A percentile compares a stretch with the other conserved stretches of the same genome.
These are phyloP conservation scores for Mycetomoellerius zeteki DNA, from an alignment of 1,140 invertebrate genomes.

Conservation along the genomic window DNA sequence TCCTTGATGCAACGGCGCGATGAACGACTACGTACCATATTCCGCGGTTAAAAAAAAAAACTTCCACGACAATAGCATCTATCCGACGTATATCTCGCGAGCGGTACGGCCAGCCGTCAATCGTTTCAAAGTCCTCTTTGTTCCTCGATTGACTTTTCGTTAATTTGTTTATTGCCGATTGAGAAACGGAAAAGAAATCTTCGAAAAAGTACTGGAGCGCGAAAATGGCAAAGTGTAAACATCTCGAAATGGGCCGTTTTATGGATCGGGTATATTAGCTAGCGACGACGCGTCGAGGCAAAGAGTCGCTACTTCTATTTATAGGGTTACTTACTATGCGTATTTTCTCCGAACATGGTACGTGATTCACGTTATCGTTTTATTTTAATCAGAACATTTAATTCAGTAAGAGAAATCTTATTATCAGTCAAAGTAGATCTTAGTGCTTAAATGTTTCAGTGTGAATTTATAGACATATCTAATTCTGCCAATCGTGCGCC, in stretches of 20 bases:
- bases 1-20: slow-evolving; percentile 28
- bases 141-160: slow-evolving; percentile 52
- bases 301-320: slow-evolving; percentile 35
- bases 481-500: too few species aligned
- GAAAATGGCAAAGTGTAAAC: slow-evolving; percentile 64
- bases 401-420: too few species aligned
- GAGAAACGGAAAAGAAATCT: slow-evolving; percentile 34
- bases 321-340: slow-evolving; percentile 22
- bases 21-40: slow-evolving; percentile 37
- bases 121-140: slow-evolving; percentile 61
- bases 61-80: slow-evolving; percentile 46
- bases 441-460: too few species aligned
- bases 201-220: slow-evolving; percentile 33
- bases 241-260: slow-evolving; percentile 61
- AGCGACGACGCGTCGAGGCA: neutral
- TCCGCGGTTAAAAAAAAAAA: slow-evolving; percentile 9
- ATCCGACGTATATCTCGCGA: slow-evolving; percentile 14
- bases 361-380: neutral
- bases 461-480: too few species aligned
- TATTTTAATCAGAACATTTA: neutral
- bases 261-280: slow-evolving; percentile 66
- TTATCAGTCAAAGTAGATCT: too few species aligned
- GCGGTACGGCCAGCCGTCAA: neutral
- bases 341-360: neutral
- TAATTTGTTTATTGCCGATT: slow-evolving; percentile 68